Base-by-base conservation (phyloP, 2,888 invertebrate genomes). In the Rhagonycha fulva region DNA sequence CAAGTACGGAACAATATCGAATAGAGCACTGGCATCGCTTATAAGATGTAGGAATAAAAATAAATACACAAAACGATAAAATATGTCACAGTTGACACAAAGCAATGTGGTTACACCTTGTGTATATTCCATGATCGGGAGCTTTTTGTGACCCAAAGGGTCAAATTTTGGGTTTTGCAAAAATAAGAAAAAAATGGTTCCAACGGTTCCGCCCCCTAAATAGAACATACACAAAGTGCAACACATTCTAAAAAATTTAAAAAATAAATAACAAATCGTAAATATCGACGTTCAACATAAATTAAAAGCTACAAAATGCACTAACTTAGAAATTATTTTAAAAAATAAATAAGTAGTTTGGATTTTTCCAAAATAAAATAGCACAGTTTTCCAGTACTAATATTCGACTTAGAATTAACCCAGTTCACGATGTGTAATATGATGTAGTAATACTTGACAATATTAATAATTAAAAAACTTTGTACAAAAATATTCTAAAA, bases 1-100 rank as follows among this genome's bases (percentile, higher is more conserved):
- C 87, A 87, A 85, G 85, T 86, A 85, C 85, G 86, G 84, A 84
- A 85, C 84, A 84, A 84, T 77, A 82, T 81, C 81, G 80, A 82
- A 78, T 76, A 76, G 78, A 80, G 80, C 84, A 85, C 84, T 85
- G 85, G 85, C 84, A 83, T 83, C 78, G 71, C 74, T 66, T 66
- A 24, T 66, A 23, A 66, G 26, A n/a, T 66, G 26, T 67, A 68
- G 68, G 24, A 24, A 26, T 68, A 68, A 68, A 68, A 68, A 68
- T 68, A 68, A 68, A 66, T 66, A 24, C 26, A 66, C 63, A 66
- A 66, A 66, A 26, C 63, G 26, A 66, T n/a, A 66, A 23, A 66
- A 63, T 10, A 26, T 66, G 63, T 26, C 63, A 66, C 63, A 66
- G 26, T 24, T 26, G 63, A 19, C 63, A 66, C 63, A 24, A 66